phyloP scores from a whole-genome alignment of 2,888 invertebrate genomes.

The Caenorhabditis drosophilae region DNA sequence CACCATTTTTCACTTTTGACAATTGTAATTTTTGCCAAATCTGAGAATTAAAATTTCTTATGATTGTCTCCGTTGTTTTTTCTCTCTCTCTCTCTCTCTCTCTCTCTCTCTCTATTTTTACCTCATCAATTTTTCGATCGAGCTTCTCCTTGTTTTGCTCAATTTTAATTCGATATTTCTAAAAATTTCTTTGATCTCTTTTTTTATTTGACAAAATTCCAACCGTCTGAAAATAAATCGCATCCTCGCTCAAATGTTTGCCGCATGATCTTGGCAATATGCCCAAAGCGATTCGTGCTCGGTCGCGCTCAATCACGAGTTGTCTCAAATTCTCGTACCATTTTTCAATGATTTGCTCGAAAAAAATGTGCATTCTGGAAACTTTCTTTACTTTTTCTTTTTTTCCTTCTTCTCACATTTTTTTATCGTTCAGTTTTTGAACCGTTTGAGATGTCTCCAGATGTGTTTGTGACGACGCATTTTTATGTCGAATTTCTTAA shows the following conservation, averaged over 20 bases:
- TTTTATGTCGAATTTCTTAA: not conserved
- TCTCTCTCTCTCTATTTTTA: not conserved
- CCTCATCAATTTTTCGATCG: constrained; percentile 38
- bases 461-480: not conserved
- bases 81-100: not conserved
- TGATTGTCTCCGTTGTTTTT: too few relatives aligned
- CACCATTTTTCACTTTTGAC: not conserved
- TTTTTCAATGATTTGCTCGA: constrained; percentile 23
- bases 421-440: not conserved
- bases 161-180: constrained; percentile 41
- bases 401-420: not conserved
- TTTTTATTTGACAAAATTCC: not conserved
- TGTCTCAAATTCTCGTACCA: constrained; percentile 34
- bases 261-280: constrained; percentile 18
- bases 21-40: constrained; percentile 3
- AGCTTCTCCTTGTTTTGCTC: constrained; percentile 41
- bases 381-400: not conserved
- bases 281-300: constrained; percentile 27
- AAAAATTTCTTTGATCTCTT: not conserved
- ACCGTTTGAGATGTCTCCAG: not conserved
- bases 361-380: constrained; percentile 27
- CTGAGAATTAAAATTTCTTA: too few relatives aligned
- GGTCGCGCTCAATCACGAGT: constrained; percentile 42
- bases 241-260: constrained; percentile 29
- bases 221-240: constrained; percentile 37